These are phyloP conservation scores for Vannuccia rotundouncinata DNA, from an alignment of 2,888 invertebrate species.

Conservation along the genomic window DNA sequence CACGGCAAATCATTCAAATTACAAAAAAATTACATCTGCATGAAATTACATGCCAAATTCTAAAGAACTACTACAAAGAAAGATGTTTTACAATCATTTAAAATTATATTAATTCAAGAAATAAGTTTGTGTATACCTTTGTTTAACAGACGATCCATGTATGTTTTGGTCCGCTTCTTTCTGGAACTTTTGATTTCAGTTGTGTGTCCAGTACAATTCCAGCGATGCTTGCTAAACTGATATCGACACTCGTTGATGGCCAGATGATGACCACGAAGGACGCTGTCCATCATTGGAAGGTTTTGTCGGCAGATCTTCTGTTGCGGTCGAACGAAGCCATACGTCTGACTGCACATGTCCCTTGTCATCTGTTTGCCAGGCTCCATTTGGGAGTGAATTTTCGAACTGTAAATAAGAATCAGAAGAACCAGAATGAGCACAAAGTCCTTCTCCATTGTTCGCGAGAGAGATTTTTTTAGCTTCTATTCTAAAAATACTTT, in stretches of 20 bases:
- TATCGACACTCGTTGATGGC: conserved; percentile 77
- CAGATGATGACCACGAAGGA: conserved; percentile 65
- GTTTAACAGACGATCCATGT: conserved; percentile 32
- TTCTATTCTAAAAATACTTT: no score
- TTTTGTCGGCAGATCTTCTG: conserved; percentile 23
- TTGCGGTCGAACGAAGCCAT: conserved; percentile 15
- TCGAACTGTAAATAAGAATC: neutral
- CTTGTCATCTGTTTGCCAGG: neutral
- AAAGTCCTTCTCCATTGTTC: no score
- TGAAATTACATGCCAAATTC: no score
- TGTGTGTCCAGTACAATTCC: conserved; percentile 74
- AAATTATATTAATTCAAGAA: no score
- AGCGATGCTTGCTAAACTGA: conserved; percentile 73
- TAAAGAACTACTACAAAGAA: no score
- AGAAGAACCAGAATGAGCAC: neutral
- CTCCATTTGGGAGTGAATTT: neutral
- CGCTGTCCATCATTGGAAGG: conserved; percentile 47
- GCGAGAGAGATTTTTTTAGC: no score
- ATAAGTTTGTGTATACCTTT: no score
- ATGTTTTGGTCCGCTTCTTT: conserved; percentile 22
- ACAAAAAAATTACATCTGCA: no score
- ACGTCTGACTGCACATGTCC: neutral
- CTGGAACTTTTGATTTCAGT: conserved; percentile 49
- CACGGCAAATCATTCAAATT: no score
- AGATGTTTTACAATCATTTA: no score